These are phyloP conservation scores for Lordiphosa mommai DNA, from an alignment of 1,140 invertebrate genomes.

Conservation along the genomic window DNA sequence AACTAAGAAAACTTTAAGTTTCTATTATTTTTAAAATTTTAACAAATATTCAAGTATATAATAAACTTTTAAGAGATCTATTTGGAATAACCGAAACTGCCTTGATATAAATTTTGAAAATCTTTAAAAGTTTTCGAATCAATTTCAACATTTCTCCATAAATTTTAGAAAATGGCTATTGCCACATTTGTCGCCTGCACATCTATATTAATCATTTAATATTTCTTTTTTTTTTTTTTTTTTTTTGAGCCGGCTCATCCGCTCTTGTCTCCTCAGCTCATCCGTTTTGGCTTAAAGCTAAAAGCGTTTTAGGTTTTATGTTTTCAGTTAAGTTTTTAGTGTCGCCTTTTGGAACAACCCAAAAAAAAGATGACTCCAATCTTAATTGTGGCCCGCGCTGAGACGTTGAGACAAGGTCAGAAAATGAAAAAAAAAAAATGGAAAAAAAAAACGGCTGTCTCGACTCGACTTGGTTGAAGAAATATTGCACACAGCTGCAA, in stretches of 20 bases:
- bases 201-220: constrained; percentile 49
- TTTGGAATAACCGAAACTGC: no score
- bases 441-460: neutral
- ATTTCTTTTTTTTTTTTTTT: constrained; percentile 6
- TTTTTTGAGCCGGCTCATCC: constrained; percentile 30
- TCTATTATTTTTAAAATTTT: no score
- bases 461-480: constrained; percentile 7
- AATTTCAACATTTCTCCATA: no score
- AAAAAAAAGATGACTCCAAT: neutral
- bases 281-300: constrained; percentile 5
- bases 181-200: constrained; percentile 28
- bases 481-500: constrained; percentile 61
- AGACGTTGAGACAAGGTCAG: constrained; percentile 37
- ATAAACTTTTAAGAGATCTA: no score
- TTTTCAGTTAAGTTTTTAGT: neutral
- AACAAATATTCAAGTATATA: no score
- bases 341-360: constrained; percentile 6
- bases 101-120: no score
- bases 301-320: constrained; percentile 6
- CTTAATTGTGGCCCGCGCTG: constrained; percentile 44
- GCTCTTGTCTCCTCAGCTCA: constrained; percentile 8
- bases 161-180: neutral
- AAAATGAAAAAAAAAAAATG: constrained; percentile 16
- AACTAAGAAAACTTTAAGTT: no score
- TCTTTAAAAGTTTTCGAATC: no score